Conservation (phyloP, 1,140 invertebrate species). For the Tribolium madens region DNA sequence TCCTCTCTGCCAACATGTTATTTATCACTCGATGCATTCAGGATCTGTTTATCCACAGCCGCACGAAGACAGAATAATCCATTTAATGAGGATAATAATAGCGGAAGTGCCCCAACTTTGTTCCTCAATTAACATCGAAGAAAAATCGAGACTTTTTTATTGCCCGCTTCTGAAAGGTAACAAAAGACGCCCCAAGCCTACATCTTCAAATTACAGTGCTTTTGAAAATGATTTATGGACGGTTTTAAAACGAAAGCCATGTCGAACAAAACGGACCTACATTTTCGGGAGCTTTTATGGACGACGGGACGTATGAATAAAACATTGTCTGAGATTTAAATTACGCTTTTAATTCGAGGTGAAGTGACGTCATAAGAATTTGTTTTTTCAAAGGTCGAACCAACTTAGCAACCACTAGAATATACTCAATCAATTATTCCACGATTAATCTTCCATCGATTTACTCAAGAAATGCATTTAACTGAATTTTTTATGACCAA, state of each 20-base stretch:
- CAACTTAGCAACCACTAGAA: not conserved
- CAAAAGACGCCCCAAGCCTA: conserved; percentile 14
- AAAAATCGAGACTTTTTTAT: conserved; percentile 13
- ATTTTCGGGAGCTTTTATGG: not conserved
- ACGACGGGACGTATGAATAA: not conserved
- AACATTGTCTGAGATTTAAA: not conserved
- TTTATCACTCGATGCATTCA: conserved; percentile 25
- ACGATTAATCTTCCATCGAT: not conserved
- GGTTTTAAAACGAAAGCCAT: not conserved
- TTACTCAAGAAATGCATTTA: not conserved
- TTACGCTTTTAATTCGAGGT: not conserved
- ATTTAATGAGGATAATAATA: conserved; percentile 31
- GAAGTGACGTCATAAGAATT: not conserved
- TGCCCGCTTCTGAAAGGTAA: conserved; percentile 13
- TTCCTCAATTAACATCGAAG: conserved; percentile 10
- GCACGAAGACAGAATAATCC: conserved; percentile 9
- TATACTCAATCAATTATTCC: not conserved
- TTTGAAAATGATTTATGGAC: conserved; percentile 20
- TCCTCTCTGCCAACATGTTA: conserved; percentile 25
- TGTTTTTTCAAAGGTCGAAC: not conserved
- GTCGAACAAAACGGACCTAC: conserved; percentile 1
- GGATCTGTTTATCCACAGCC: conserved; percentile 20
- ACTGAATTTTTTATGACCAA: not conserved
- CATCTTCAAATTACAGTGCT: conserved; percentile 20
- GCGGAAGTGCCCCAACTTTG: not conserved